These are phyloP conservation scores for Corythornis cristatus DNA, from an alignment of 2,113 vertebrate species.

Conservation along the genomic window DNA sequence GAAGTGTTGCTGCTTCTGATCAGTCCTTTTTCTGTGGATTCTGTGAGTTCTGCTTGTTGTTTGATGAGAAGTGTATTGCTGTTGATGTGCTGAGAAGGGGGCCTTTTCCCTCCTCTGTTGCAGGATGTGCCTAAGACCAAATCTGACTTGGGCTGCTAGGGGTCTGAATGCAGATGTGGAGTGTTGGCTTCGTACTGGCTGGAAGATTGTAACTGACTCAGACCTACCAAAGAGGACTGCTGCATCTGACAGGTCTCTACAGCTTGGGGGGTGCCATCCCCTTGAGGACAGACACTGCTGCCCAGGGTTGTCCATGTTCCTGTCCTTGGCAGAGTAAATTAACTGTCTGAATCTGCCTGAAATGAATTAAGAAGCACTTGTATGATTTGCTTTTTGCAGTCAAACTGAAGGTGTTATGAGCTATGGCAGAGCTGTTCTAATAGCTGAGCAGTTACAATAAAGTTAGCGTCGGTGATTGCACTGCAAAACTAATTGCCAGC, in stretches of 20 bases:
- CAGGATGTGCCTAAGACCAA: background rate
- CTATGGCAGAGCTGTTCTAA: background rate
- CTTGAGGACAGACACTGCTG: background rate
- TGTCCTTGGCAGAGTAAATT: background rate
- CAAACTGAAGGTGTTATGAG: background rate
- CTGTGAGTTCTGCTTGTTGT: background rate
- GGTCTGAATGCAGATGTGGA: background rate
- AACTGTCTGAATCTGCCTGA: background rate
- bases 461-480: background rate
- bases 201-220: background rate
- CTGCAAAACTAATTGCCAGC: background rate
- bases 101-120: background rate
- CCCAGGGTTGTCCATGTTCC: background rate
- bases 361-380: background rate
- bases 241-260: background rate
- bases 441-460: background rate
- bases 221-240: background rate
- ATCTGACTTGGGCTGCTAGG: background rate
- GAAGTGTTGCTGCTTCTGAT: background rate
- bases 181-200: background rate
- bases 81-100: background rate
- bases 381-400: background rate
- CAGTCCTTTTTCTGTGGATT: background rate
- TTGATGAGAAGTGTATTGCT: accelerated
- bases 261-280: background rate